phyloP scores from a whole-genome alignment of 2,888 invertebrate genomes.

The Spicauda simplicius region DNA sequence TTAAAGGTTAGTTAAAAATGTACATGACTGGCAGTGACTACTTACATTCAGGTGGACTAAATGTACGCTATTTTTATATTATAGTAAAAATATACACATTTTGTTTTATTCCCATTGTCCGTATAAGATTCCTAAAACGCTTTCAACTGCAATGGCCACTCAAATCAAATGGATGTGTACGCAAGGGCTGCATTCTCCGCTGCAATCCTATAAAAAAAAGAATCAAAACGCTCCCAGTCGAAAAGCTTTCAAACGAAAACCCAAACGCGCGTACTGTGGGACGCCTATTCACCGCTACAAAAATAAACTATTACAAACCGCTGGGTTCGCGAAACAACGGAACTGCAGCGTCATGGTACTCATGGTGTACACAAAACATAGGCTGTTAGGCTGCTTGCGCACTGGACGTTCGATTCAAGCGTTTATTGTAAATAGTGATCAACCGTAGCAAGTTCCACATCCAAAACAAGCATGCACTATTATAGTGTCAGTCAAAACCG shows the following conservation, averaged over 20 bases:
- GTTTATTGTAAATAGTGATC: not conserved
- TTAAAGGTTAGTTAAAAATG: no score
- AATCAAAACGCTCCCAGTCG: conserved; percentile 11
- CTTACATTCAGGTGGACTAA: no score
- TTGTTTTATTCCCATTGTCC: no score
- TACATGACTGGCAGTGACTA: no score
- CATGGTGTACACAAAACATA: conserved; percentile 23
- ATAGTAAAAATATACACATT: no score
- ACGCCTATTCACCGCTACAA: conserved; percentile 29
- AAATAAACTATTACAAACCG: conserved; percentile 33
- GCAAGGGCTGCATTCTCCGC: conserved; percentile 1
- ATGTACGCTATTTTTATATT: no score
- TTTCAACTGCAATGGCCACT: not conserved
- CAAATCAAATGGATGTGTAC: not conserved
- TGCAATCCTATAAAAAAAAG: conserved; percentile 16
- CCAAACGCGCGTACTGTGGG: conserved; percentile 23
- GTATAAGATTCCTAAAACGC: no score
- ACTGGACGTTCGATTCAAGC: not conserved
- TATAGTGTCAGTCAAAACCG: no score
- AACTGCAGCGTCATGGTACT: conserved; percentile 24
- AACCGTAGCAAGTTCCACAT: no score
- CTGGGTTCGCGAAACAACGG: conserved; percentile 24
- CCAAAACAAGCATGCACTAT: no score
- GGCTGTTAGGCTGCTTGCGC: not conserved
- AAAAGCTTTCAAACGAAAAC: conserved; percentile 30